Conservation (phyloP, 2,113 vertebrate genomes). For the Chaetops frenatus region DNA sequence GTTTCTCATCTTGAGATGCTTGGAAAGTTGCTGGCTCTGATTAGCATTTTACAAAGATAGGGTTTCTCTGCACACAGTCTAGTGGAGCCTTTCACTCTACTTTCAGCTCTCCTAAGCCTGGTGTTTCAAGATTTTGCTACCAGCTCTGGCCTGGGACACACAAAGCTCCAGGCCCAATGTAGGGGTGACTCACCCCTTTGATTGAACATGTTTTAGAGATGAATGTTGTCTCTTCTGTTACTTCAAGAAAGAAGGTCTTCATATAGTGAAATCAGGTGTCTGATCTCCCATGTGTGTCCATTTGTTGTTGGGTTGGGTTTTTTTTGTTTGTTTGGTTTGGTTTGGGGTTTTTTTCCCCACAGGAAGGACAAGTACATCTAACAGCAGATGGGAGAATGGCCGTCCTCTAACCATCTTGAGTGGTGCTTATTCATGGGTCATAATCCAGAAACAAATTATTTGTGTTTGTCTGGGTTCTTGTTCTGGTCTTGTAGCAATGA, state of each 20-base stretch:
- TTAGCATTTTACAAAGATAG: background rate
- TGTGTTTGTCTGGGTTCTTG: background rate
- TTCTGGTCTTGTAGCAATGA: background rate
- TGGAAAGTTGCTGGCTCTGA: background rate
- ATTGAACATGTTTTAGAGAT: background rate
- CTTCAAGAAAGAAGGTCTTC: background rate
- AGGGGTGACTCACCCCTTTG: background rate
- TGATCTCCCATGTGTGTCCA: background rate
- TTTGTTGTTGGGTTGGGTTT: background rate
- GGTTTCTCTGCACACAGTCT: background rate
- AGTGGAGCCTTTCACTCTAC: background rate
- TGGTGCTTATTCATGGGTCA: background rate
- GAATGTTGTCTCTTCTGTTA: background rate
- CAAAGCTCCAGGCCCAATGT: rapidly evolving
- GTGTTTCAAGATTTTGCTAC: background rate
- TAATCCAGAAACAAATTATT: background rate
- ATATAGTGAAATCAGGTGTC: background rate
- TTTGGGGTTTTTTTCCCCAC: background rate
- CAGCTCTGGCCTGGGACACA: background rate
- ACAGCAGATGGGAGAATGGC: background rate
- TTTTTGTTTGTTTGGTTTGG: background rate
- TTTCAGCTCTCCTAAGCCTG: background rate
- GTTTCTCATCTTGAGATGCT: background rate
- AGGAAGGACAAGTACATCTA: background rate
- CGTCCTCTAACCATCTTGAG: background rate